Evolutionary conservation across 35 echinoderm and acorn worm species (phyloP), one percentile per base, ranked within the genome.

Genomic region (Heliocidaris erythrogramma): DNA sequence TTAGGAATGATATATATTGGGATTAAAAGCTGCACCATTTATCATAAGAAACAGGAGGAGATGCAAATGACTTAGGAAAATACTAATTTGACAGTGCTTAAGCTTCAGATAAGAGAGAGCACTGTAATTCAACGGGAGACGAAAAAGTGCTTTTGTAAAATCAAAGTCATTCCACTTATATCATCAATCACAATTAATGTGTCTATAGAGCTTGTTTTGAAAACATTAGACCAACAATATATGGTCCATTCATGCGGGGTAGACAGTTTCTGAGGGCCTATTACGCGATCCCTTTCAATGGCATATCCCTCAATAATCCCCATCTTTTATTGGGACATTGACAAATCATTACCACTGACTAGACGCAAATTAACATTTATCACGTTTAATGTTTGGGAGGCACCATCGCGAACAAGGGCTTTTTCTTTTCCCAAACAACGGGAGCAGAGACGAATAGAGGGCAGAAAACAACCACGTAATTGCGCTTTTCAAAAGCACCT

Each of bases 301-400:
- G 0, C 4, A 89, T 47, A 89, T 48, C 87, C 87, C 87, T 13
- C 47, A 32, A 89, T 18, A 89, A 89, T 48, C 47, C 87, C 11
- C 5, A 9, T 14, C 47, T 89, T 32, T 89, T 89, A 47, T 89
- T 89, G 87, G 87, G 87, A 89, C 87, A 89, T 89, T 89, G 31
- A 89, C 47, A 89, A 89, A 89, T 48, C 87, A 48, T 89, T 89
- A 47, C 31, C 87, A 89, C 31, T 17, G 87, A 89, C 87, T 89
- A 89, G 87, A 89, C 87, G 87, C 87, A 89, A 89, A 89, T 89
- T 89, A 89, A 89, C 87, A 89, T 89, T 48, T 89, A 89, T 89
- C 47, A 89, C 87, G 11, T 48, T 32, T 89, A 89, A 89, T 89
- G 87, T 89, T 32, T 89, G 30, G 87, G 87, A 47, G 87, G 87